phyloP scores from a whole-genome alignment of 2,888 invertebrate genomes.

The Sesia apiformis region DNA sequence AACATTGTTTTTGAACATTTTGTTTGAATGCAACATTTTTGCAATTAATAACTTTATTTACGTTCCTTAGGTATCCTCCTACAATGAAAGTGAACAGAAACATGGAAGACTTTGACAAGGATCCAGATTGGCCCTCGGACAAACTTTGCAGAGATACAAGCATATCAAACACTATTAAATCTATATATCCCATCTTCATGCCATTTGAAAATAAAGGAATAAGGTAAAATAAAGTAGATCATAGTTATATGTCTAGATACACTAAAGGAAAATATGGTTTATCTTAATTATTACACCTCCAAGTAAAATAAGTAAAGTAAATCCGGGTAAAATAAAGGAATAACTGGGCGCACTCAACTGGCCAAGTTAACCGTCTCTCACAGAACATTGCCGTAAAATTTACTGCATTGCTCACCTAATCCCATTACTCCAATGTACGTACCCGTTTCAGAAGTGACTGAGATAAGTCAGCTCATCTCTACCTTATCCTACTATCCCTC shows the following conservation, averaged over 20 bases:
- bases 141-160: constrained; percentile 59
- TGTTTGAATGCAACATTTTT: neutral
- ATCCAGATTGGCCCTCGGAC: constrained; percentile 69
- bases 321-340: neutral
- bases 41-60: neutral
- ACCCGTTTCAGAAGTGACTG: too few species aligned
- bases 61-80: constrained; percentile 52
- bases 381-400: too few species aligned
- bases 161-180: constrained; percentile 54
- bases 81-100: constrained; percentile 61
- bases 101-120: constrained; percentile 66
- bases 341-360: neutral
- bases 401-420: too few species aligned
- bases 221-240: constrained; percentile 60
- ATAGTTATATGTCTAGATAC: neutral
- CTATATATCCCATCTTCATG: constrained; percentile 79
- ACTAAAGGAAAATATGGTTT: too few species aligned
- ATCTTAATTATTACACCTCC: neutral
- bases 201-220: constrained; percentile 87
- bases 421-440: too few species aligned
- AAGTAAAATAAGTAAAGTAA: neutral
- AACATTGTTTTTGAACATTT: neutral
- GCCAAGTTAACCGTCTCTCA: too few species aligned
- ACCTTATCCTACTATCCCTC: too few species aligned
- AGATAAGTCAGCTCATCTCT: too few species aligned